These are phyloP conservation scores for Pyrocoelia pectoralis DNA, from an alignment of 2,888 invertebrate species.

Conservation along the genomic window DNA sequence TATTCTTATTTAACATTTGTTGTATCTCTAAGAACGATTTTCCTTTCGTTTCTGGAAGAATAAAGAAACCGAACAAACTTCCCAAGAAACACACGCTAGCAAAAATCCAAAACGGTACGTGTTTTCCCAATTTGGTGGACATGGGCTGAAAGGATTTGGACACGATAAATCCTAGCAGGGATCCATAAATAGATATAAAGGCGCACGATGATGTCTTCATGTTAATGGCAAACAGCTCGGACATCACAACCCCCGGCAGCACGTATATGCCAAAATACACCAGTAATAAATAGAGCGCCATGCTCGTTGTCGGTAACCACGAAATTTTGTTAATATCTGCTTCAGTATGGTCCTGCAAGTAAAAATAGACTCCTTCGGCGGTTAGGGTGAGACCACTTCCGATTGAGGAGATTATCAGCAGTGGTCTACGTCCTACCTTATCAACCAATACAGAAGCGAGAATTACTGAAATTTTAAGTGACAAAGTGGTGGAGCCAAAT, in stretches of 20 bases:
- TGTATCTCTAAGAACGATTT: slow-evolving; percentile 15
- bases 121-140: slow-evolving; percentile 64
- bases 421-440: slow-evolving; percentile 63
- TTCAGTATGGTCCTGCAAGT: slow-evolving; percentile 59
- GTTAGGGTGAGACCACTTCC: slow-evolving; percentile 64
- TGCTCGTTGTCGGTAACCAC: slow-evolving; percentile 64
- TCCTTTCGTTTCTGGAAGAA: slow-evolving; percentile 4
- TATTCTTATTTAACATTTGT: slow-evolving; percentile 3
- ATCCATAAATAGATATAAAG: slow-evolving; percentile 64
- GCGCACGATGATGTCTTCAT: slow-evolving; percentile 66
- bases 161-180: slow-evolving; percentile 65
- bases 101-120: slow-evolving; percentile 55
- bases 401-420: slow-evolving; percentile 64
- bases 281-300: slow-evolving; percentile 65
- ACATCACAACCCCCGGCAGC: slow-evolving; percentile 68
- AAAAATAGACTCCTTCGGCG: slow-evolving; percentile 63
- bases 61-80: slow-evolving; percentile 60
- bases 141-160: slow-evolving; percentile 67
- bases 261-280: slow-evolving; percentile 68
- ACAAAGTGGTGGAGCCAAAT: background rate
- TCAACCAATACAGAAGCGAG: slow-evolving; percentile 61
- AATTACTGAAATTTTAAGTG: background rate
- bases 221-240: slow-evolving; percentile 70
- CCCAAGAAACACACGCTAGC: slow-evolving; percentile 64
- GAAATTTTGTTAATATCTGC: slow-evolving; percentile 57